A percentile compares a stretch with the other conserved stretches of the same genome.
These are phyloP conservation scores for Premnoplex brunnescens DNA, from an alignment of 2,797 vertebrate genomes.

Conservation along the genomic window DNA sequence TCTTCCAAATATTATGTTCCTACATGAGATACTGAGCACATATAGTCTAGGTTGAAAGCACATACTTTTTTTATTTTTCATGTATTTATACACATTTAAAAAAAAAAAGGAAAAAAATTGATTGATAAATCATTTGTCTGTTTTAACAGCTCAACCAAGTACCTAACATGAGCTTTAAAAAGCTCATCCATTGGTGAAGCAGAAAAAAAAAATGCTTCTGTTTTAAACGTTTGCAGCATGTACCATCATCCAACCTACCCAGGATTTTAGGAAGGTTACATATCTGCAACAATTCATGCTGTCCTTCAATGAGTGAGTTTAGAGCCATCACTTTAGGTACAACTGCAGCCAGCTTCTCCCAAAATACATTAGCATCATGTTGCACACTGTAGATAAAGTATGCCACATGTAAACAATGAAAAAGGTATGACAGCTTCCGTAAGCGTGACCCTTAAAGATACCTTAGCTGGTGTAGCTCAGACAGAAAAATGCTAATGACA, in stretches of 20 bases:
- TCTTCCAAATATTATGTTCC: not conserved
- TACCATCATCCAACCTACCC: not conserved
- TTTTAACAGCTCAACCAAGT: not conserved
- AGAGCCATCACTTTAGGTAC: not conserved
- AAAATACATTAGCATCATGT: not conserved
- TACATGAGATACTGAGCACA: not conserved
- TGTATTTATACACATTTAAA: not conserved
- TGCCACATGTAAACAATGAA: not conserved
- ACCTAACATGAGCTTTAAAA: not conserved
- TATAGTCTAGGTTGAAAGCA: not conserved
- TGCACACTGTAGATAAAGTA: not conserved
- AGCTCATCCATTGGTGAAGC: not conserved
- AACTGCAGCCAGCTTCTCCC: not conserved
- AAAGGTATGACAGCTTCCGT: not conserved
- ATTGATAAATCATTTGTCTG: not conserved
- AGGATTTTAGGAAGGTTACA: not conserved
- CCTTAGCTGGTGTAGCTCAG: not conserved
- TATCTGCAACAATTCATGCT: not conserved
- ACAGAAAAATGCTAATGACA: slow-evolving; percentile 2
- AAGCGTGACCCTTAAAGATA: not conserved
- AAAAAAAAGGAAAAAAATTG: not conserved
- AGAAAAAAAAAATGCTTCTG: not conserved
- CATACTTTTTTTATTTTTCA: not conserved
- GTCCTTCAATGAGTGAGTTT: not conserved
- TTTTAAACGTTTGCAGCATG: not conserved